A percentile compares a stretch with the other conserved stretches of the same genome.
phyloP scores from a whole-genome alignment of 2,888 invertebrate species.

The Thera britannica region DNA sequence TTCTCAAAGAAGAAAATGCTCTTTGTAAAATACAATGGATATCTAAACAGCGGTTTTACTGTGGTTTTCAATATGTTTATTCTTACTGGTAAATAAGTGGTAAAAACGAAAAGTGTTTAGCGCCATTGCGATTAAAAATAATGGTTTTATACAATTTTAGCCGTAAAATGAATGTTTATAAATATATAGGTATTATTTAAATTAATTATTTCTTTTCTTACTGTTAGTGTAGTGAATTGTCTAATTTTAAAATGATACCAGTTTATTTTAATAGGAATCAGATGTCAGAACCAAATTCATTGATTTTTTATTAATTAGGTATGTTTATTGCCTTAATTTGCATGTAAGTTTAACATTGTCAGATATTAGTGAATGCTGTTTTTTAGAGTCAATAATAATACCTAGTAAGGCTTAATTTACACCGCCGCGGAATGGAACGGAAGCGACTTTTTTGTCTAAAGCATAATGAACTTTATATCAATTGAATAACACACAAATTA shows the following conservation, averaged over 20 bases:
- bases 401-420: too few relatives aligned
- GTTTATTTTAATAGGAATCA: too few relatives aligned
- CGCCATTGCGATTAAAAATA: slow-evolving; percentile 21
- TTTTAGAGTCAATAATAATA: too few relatives aligned
- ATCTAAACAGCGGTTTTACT: slow-evolving; percentile 19
- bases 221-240: not conserved
- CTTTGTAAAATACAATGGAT: slow-evolving; percentile 42
- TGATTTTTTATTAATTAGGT: too few relatives aligned
- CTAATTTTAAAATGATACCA: not conserved
- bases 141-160: slow-evolving; percentile 3
- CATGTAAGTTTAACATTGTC: too few relatives aligned
- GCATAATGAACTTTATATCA: too few relatives aligned
- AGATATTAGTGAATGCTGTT: too few relatives aligned
- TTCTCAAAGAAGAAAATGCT: slow-evolving; percentile 17
- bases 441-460: too few relatives aligned
- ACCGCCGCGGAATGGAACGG: too few relatives aligned
- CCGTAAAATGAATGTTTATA: not conserved
- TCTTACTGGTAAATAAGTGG: slow-evolving; percentile 10
- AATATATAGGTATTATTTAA: not conserved
- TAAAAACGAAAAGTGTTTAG: slow-evolving; percentile 12
- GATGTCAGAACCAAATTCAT: too few relatives aligned
- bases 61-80: slow-evolving; percentile 12
- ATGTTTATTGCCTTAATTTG: too few relatives aligned
- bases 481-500: too few relatives aligned
- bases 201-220: not conserved